Conservation (phyloP, 2,888 invertebrate species). For the Horisme vitalbata region DNA sequence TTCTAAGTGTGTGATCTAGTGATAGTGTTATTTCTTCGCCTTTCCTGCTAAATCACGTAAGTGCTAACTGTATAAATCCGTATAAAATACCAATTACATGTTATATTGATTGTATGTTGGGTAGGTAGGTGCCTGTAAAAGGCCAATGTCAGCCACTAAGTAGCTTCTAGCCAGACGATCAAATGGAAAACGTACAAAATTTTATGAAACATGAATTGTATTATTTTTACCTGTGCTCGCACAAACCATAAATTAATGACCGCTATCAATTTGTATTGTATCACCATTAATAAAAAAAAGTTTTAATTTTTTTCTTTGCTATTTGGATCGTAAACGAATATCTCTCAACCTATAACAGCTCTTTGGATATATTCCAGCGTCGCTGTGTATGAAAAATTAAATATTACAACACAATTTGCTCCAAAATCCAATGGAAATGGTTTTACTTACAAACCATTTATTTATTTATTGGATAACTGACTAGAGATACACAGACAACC, state of each 20-base stretch:
- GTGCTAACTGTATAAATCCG: conserved; percentile 25
- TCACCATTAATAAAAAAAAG: too few relatives aligned
- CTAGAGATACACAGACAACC: too few relatives aligned
- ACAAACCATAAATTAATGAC: too few relatives aligned
- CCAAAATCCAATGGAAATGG: too few relatives aligned
- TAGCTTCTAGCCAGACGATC: too few relatives aligned
- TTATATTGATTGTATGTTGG: conserved; percentile 68
- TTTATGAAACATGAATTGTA: not conserved
- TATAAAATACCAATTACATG: conserved; percentile 17
- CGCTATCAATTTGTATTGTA: too few relatives aligned
- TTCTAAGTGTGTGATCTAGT: conserved; percentile 43
- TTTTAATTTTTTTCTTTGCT: conserved; percentile 19
- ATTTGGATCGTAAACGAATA: not conserved
- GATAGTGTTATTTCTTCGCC: conserved; percentile 49
- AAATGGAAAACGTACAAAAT: conserved; percentile 12
- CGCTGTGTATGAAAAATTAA: not conserved
- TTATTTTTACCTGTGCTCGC: not conserved
- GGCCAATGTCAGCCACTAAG: conserved; percentile 74
- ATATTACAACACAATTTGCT: too few relatives aligned
- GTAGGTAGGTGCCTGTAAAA: conserved; percentile 40
- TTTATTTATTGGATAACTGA: too few relatives aligned
- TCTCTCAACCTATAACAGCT: not conserved
- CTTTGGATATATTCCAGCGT: not conserved
- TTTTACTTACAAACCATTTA: too few relatives aligned
- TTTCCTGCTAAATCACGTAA: conserved; percentile 44